Percentiles rank a stretch among this genome's conserved stretches.
Evolutionary conservation across 2,113 vertebrate genomes (phyloP).

Genomic region (Stercorarius parasiticus): DNA sequence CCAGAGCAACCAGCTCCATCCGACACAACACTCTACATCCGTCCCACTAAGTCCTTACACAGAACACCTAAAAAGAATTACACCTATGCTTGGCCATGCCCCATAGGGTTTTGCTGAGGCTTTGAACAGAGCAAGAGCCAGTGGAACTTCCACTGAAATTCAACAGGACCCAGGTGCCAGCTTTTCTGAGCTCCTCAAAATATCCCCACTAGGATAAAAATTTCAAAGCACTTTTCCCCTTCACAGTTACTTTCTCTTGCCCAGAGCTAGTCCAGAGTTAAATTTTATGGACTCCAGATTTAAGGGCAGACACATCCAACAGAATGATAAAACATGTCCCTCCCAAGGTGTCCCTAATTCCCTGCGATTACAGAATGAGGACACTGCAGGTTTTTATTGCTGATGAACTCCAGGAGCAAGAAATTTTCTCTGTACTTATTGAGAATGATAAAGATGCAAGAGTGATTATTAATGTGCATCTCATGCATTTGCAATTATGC

Average conservation of each 20-base stretch:
- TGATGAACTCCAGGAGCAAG: conserved; percentile 59
- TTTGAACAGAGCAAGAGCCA: neutral
- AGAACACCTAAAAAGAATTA: neutral
- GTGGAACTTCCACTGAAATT: neutral
- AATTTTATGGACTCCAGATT: neutral
- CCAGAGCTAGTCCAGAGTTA: neutral
- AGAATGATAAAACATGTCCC: neutral
- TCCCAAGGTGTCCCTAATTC: conserved; percentile 52
- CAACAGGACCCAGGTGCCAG: neutral
- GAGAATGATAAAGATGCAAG: conserved; percentile 59
- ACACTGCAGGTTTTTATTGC: conserved; percentile 62
- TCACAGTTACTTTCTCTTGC: neutral
- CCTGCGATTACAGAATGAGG: conserved; percentile 26
- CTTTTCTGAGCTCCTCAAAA: neutral
- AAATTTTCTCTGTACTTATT: conserved; percentile 35
- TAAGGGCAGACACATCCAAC: neutral
- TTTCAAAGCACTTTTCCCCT: neutral
- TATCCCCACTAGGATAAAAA: neutral
- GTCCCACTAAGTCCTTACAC: neutral
- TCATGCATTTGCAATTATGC: conserved; percentile 62
- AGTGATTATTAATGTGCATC: conserved; percentile 50
- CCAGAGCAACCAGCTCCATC: neutral
- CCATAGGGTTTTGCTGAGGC: neutral
- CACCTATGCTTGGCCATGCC: neutral
- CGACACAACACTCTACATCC: fast-evolving